These are phyloP conservation scores for Drosophila rellima DNA, from an alignment of 2,888 invertebrate genomes.

Conservation along the genomic window DNA sequence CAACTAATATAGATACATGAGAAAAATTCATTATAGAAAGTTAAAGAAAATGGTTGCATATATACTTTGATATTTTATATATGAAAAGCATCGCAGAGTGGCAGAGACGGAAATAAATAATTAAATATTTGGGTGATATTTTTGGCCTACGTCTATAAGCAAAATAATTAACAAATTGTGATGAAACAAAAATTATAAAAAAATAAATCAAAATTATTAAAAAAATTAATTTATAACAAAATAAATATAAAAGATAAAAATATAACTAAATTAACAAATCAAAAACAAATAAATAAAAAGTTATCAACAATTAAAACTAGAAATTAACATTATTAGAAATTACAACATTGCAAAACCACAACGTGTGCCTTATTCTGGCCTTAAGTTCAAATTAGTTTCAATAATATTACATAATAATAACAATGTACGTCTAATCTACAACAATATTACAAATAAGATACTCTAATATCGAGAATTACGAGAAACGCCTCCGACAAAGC, in stretches of 20 bases:
- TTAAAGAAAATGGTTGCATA: background rate
- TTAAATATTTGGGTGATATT: constrained; percentile 60
- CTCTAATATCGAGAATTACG: background rate
- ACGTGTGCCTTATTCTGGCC: constrained; percentile 84
- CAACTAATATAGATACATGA: too few species aligned
- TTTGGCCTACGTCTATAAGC: constrained; percentile 46
- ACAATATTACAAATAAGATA: background rate
- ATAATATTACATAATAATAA: constrained; percentile 40
- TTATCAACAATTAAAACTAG: constrained; percentile 7
- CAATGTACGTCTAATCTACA: background rate
- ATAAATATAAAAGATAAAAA: constrained; percentile 6
- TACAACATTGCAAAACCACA: constrained; percentile 23
- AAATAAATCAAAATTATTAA: constrained; percentile 20
- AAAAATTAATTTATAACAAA: constrained; percentile 8
- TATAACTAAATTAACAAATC: constrained; percentile 16
- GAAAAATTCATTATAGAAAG: background rate
- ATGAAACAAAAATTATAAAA: constrained; percentile 38
- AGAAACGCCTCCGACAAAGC: background rate
- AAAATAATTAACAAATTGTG: constrained; percentile 64
- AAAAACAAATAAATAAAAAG: constrained; percentile 11
- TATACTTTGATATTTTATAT: constrained; percentile 12
- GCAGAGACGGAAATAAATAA: constrained; percentile 10
- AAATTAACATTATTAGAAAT: constrained; percentile 15
- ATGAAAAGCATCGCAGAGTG: constrained; percentile 4
- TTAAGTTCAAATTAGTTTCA: constrained; percentile 77